A percentile compares a stretch with the other conserved stretches of the same genome.
phyloP scores from a whole-genome alignment of 2,888 invertebrate species.

The Macropis europaea region DNA sequence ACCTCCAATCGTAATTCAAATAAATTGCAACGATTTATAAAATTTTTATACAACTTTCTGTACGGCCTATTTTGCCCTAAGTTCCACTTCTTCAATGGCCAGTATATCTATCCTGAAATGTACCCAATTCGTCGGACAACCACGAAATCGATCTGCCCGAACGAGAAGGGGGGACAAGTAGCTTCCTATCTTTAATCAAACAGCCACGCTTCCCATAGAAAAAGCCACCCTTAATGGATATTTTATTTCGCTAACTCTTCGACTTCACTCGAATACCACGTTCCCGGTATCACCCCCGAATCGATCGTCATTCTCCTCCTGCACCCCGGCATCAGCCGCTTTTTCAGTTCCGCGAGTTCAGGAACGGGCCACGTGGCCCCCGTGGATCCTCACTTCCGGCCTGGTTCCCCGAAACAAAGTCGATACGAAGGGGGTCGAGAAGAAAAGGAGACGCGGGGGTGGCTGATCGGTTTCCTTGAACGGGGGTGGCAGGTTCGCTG shows the following conservation, averaged over 20 bases:
- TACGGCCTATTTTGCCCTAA: no score
- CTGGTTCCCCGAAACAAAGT: slow-evolving; percentile 51
- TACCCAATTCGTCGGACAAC: not conserved
- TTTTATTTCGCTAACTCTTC: slow-evolving; percentile 54
- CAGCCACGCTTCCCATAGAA: not conserved
- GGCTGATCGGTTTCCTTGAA: slow-evolving; percentile 57
- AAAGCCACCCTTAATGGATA: slow-evolving; percentile 49
- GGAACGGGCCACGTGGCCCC: slow-evolving; percentile 52
- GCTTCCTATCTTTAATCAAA: slow-evolving; percentile 20
- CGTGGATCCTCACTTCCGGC: slow-evolving; percentile 63
- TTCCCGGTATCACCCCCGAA: slow-evolving; percentile 27
- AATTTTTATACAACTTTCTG: no score
- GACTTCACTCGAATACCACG: slow-evolving; percentile 28
- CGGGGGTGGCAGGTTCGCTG: slow-evolving; percentile 61
- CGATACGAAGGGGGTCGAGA: slow-evolving; percentile 8
- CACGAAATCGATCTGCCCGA: not conserved
- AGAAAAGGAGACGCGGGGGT: slow-evolving; percentile 7
- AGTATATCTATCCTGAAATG: not conserved
- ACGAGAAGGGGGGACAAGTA: not conserved
- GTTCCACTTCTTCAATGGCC: slow-evolving; percentile 3
- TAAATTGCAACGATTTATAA: no score
- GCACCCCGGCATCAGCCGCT: slow-evolving; percentile 30
- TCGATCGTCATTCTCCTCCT: slow-evolving; percentile 30
- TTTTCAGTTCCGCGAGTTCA: slow-evolving; percentile 45
- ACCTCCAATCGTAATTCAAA: no score